Evolutionary conservation across 92 coral and sea anemone genomes (phyloP), one percentile per base, ranked within the genome.

Genomic region (Ricordea florida): DNA sequence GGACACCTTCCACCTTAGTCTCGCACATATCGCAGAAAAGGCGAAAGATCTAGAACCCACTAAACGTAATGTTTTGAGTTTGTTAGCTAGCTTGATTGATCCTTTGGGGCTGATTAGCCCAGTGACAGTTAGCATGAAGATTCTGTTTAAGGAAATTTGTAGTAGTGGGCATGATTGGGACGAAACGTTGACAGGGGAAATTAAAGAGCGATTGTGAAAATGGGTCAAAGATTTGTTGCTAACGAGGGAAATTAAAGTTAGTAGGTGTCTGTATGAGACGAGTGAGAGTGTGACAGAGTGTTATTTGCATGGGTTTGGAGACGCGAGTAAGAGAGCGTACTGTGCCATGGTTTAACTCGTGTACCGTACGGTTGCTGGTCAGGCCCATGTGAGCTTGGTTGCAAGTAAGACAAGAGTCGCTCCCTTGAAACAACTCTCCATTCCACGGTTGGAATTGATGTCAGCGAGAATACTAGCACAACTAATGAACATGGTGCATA

Each of bases 11-110:
- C 83, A 83, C 50, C 66, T 83, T 29, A n/a, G 41, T 15, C 33
- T 83, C 5, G 41, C 57, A 2, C 66, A 83, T 2, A 31, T 83
- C 30, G 65, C 74, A 7, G 67, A 52, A 35, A 53, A 17, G 62
- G 66, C 79, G 2, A 56, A 73, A 3, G 51, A 21, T 16, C 45
- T 61, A 10, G 53, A 58, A 32, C 56, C 68, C 38, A 81, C 82
- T 23, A 81, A 81, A 22, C 57, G 87, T 42, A 61, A 61, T 23
- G 81, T 73, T 26, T 42, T 81, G 28, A 81, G 87, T 53, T 40
- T 49, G 38, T 53, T 76, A 10, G 69, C 87, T 17, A 32, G 57
- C 20, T 48, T 73, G 24, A 72, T 49, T 66, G 87, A 81, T 34
- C 86, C 86, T 25, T 27, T 67, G 28, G 84, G 78, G 1, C 23